These are phyloP conservation scores for Tanypteryx hageni DNA, from an alignment of 2,888 invertebrate species.

Conservation along the genomic window DNA sequence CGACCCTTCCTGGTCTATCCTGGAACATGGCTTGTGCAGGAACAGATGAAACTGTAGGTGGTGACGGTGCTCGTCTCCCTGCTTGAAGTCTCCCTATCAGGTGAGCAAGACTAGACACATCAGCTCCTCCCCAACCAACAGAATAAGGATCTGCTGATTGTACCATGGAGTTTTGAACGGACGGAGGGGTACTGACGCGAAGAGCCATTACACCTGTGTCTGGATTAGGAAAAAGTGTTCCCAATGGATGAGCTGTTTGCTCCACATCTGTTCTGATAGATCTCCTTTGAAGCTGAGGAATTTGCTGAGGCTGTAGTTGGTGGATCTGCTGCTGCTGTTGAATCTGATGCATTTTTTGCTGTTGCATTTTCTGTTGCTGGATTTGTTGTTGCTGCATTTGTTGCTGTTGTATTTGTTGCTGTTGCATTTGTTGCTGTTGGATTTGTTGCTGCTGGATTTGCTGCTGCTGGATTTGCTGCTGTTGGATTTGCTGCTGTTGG, in stretches of 20 bases:
- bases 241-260: slow-evolving; percentile 46
- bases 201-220: slow-evolving; percentile 15
- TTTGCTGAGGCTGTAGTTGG: slow-evolving; percentile 70
- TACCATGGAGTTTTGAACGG: neutral
- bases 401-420: slow-evolving; percentile 45
- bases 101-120: slow-evolving; percentile 40
- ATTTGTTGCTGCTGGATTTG: slow-evolving; percentile 35
- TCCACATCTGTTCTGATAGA: slow-evolving; percentile 8
- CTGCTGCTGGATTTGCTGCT: too few relatives aligned
- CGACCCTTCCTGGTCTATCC: slow-evolving; percentile 26
- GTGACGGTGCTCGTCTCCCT: slow-evolving; percentile 17
- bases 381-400: slow-evolving; percentile 60
- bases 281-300: slow-evolving; percentile 50
- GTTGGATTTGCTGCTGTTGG: slow-evolving; percentile 9
- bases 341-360: slow-evolving; percentile 52
- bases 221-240: slow-evolving; percentile 25
- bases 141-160: slow-evolving; percentile 19
- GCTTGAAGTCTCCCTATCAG: slow-evolving; percentile 45
- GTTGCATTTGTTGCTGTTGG: neutral
- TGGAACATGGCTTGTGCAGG: slow-evolving; percentile 44
- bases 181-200: neutral
- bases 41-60: slow-evolving; percentile 40
- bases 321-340: slow-evolving; percentile 73
- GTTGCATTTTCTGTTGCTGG: slow-evolving; percentile 37
- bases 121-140: slow-evolving; percentile 29